Conservation (phyloP, 1,140 invertebrate species). For the Neocloeon triangulifer region DNA sequence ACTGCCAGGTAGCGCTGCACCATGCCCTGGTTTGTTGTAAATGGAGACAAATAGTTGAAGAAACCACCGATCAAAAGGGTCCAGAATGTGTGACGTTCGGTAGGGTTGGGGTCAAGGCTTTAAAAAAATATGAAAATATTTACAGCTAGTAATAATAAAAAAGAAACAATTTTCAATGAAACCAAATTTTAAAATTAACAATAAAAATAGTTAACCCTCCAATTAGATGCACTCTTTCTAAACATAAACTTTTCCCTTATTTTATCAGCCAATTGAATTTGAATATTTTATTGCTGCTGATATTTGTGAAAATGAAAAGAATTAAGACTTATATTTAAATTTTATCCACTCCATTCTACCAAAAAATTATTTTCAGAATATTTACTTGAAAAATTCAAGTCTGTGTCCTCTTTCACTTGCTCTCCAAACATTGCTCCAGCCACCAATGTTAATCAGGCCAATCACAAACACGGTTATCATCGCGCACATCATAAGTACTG, state of each 20-base stretch:
- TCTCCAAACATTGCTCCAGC: background rate
- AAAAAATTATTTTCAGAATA: background rate
- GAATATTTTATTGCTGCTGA: no score
- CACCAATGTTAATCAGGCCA: background rate
- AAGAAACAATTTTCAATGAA: no score
- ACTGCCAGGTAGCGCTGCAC: conserved; percentile 34
- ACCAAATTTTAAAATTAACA: no score
- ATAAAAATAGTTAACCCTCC: no score
- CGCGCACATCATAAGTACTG: conserved; percentile 22
- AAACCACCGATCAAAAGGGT: conserved; percentile 26
- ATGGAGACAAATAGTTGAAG: conserved; percentile 27
- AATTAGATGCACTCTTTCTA: no score
- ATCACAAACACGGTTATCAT: conserved; percentile 16
- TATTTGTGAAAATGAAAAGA: no score
- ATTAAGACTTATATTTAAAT: no score
- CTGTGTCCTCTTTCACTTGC: conserved; percentile 10
- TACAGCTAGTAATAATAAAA: no score
- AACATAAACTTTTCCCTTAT: no score
- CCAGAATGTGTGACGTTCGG: conserved; percentile 31
- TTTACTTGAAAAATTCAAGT: conserved; percentile 36
- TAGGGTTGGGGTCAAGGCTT: conserved; percentile 27
- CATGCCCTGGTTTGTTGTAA: conserved; percentile 30
- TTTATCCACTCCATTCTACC: no score
- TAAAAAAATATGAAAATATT: no score
- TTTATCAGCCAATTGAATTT: no score